Base-by-base conservation (phyloP, 2,888 invertebrate species). In the Himalopsyche anomala region DNA sequence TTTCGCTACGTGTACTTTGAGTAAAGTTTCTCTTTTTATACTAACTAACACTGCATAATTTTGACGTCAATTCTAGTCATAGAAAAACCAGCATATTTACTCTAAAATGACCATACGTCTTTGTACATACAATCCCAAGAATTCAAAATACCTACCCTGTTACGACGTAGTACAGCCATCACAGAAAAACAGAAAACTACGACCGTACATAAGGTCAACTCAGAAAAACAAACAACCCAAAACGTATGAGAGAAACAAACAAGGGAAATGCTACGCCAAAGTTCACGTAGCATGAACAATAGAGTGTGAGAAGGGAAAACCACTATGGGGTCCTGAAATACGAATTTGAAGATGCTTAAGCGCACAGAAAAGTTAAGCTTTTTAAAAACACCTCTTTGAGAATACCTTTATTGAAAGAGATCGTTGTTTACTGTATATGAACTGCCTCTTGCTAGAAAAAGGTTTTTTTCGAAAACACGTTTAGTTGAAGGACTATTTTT, bases 281-380 rank as follows among this genome's bases (percentile, higher is more conserved):
- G 62, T 62, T 62, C 51, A 51, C 51, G 51, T 51, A 62, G 62
- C 62, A 28, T 6, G 28, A 62, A 62, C n/a, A 62, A 62, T 62
- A 19, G 19, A 11, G 62, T 62, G 62, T 62, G 62, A 62, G 62
- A 62, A 62, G 62, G 62, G 62, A 62, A 62, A 28, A 28, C 62
- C 62, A 62, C 62, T 62, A 62, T 19, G 28, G 62, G 6, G n/a
- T 62, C 8, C 62, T 11, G 28, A 28, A 62, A 62, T 19, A 4
- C 62, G 62, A 11, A 19, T 62, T 62, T 19, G 19, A 62, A 62
- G 62, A 62, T 28, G 28, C 6, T n/a, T 19, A 62, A 62, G 6
- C 28, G n/a, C 19, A 4, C 28, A n/a, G 62, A 28, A 62, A 62
- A 62, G 62, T 62, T 62, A 12, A 19, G 28, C 8, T 62, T 62